These are phyloP conservation scores for Syngnathus floridae DNA, from an alignment of 2,113 vertebrate genomes.

Conservation along the genomic window DNA sequence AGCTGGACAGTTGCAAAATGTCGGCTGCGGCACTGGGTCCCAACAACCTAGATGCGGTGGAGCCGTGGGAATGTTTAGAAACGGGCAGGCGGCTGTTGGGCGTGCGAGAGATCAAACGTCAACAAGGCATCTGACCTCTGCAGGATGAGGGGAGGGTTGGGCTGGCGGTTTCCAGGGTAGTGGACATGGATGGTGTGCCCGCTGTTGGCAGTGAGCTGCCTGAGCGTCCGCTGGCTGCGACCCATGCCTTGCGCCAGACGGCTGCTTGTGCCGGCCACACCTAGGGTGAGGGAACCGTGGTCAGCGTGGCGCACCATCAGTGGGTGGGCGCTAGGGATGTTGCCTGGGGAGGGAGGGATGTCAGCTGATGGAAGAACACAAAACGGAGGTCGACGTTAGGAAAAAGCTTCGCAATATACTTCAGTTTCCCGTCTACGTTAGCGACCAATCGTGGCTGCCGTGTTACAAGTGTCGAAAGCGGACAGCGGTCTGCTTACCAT, in stretches of 20 bases:
- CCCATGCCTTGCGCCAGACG: constrained; percentile 86
- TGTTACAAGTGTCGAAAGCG: neutral
- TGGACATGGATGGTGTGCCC: constrained; percentile 93
- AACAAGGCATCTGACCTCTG: constrained; percentile 73
- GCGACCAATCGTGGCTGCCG: neutral
- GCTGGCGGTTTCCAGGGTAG: constrained; percentile 88
- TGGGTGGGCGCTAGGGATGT: constrained; percentile 89
- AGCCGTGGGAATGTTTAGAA: constrained; percentile 1
- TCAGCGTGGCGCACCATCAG: constrained; percentile 91
- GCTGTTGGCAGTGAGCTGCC: constrained; percentile 86
- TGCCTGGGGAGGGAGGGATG: constrained; percentile 90
- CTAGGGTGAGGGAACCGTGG: constrained; percentile 83
- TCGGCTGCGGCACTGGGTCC: constrained; percentile 90
- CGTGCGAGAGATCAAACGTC: neutral
- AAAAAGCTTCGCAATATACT: constrained; percentile 7
- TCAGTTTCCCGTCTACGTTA: neutral
- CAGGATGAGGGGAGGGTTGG: constrained; percentile 88
- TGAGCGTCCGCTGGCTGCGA: constrained; percentile 85
- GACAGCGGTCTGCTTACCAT: constrained; percentile 67
- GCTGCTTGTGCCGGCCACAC: constrained; percentile 79
- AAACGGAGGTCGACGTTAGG: constrained; percentile 39
- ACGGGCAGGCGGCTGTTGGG: neutral
- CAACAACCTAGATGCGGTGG: constrained; percentile 69
- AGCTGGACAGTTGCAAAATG: constrained; percentile 90
- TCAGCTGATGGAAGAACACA: constrained; percentile 74